A percentile compares a stretch with the other conserved stretches of the same genome.
phyloP scores from a whole-genome alignment of 2,113 vertebrate genomes.

The Campylomormyrus tamandua region DNA sequence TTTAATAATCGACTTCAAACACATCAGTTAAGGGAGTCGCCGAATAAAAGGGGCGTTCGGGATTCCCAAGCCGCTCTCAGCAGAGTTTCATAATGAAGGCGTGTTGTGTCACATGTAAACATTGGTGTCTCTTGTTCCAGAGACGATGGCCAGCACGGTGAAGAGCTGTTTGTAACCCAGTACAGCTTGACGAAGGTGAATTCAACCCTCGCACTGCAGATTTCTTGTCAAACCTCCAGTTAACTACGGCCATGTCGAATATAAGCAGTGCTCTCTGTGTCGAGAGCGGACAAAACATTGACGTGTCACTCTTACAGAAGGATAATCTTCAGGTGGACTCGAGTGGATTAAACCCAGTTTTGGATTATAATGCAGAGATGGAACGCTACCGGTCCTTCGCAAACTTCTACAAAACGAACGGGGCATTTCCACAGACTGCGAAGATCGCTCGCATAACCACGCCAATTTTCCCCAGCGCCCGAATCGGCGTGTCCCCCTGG shows the following conservation, averaged over 20 bases:
- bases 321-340: slow-evolving; percentile 66
- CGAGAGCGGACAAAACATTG: slow-evolving; percentile 72
- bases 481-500: slow-evolving; percentile 78
- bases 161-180: slow-evolving; percentile 53
- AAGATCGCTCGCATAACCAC: slow-evolving; percentile 79
- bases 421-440: slow-evolving; percentile 81
- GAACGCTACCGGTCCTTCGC: slow-evolving; percentile 87
- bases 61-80: not conserved
- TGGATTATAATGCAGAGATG: slow-evolving; percentile 90
- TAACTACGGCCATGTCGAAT: slow-evolving; percentile 59
- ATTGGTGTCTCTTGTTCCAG: slow-evolving; percentile 57
- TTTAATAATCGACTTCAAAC: not conserved
- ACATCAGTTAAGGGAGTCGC: not conserved
- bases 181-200: slow-evolving; percentile 49
- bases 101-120: slow-evolving; percentile 42
- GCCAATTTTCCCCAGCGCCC: slow-evolving; percentile 76
- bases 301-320: slow-evolving; percentile 70
- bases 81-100: not conserved
- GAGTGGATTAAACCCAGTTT: slow-evolving; percentile 64
- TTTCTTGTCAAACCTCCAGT: slow-evolving; percentile 33
- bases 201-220: slow-evolving; percentile 32
- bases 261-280: slow-evolving; percentile 86
- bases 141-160: slow-evolving; percentile 57
- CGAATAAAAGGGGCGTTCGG: not conserved
- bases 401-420: slow-evolving; percentile 83